These are phyloP conservation scores for Bufotes viridis DNA, from an alignment of 2,797 vertebrate genomes.

Conservation along the genomic window DNA sequence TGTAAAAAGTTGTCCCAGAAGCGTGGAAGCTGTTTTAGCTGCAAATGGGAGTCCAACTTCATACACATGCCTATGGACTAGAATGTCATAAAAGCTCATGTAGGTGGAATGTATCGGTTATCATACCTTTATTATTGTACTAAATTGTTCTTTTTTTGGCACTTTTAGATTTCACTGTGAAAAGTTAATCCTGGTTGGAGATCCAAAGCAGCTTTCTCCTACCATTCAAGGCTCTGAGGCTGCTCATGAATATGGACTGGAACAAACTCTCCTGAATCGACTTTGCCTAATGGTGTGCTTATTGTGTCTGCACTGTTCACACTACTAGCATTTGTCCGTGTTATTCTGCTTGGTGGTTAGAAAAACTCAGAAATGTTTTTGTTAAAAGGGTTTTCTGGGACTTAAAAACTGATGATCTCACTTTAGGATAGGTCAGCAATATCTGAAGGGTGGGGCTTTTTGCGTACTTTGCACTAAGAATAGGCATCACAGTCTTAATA, in stretches of 20 bases:
- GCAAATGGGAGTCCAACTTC: too few relatives aligned
- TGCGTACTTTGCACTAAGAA: too few relatives aligned
- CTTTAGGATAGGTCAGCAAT: too few relatives aligned
- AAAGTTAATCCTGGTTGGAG: conserved; percentile 80
- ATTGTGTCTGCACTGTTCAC: background rate
- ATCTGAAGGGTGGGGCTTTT: too few relatives aligned
- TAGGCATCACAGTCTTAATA: too few relatives aligned
- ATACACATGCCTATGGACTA: too few relatives aligned
- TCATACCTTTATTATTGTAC: background rate
- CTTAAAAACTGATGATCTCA: too few relatives aligned
- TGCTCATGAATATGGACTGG: conserved; percentile 74
- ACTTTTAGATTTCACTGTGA: conserved; percentile 78
- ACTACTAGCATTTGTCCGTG: background rate
- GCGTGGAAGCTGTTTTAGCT: too few relatives aligned
- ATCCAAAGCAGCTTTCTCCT: conserved; percentile 79
- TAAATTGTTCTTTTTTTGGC: background rate
- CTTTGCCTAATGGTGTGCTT: conserved; percentile 77
- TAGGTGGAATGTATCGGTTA: too few relatives aligned
- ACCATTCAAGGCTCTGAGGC: conserved; percentile 80
- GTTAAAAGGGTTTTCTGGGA: background rate
- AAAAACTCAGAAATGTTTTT: background rate
- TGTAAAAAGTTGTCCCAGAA: too few relatives aligned
- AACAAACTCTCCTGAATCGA: conserved; percentile 80
- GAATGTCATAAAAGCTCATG: too few relatives aligned
- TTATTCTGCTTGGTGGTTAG: background rate